Evolutionary conservation across 2,113 vertebrate genomes (phyloP).

Genomic region (Lamprologus sp.): DNA sequence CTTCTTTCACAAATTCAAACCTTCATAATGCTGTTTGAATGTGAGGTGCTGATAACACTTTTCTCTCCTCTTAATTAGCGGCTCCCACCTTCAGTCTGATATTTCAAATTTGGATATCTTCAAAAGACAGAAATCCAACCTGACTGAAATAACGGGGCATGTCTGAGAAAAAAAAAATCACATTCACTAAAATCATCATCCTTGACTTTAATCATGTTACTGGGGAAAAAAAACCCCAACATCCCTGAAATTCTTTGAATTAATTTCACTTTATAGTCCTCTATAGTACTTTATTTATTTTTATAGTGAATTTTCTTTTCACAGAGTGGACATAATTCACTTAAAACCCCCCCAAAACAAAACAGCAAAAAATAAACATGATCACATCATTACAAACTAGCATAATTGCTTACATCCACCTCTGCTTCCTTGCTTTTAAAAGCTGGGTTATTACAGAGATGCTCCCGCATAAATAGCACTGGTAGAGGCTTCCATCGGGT

Average conservation of each 20-base stretch:
- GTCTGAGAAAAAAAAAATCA: neutral
- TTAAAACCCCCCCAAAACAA: fast-evolving
- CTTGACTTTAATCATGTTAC: neutral
- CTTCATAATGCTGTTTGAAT: neutral
- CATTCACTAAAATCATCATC: neutral
- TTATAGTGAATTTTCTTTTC: neutral
- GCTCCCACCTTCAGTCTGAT: neutral
- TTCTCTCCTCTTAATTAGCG: neutral
- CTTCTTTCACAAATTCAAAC: neutral
- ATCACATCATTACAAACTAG: neutral
- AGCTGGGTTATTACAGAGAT: neutral
- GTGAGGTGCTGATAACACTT: neutral
- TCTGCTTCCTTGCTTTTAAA: neutral
- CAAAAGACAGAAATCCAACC: neutral
- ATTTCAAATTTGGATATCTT: neutral
- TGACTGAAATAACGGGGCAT: neutral
- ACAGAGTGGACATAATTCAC: neutral
- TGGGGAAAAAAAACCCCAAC: fast-evolving
- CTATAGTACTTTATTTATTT: neutral
- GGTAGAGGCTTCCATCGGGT: neutral
- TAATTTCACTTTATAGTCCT: neutral
- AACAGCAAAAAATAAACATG: neutral
- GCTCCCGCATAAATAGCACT: neutral
- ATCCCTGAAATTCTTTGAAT: neutral
- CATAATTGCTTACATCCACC: neutral